Evolutionary conservation across 1,140 invertebrate species (phyloP).

Genomic region (Lanistes nyassanus): DNA sequence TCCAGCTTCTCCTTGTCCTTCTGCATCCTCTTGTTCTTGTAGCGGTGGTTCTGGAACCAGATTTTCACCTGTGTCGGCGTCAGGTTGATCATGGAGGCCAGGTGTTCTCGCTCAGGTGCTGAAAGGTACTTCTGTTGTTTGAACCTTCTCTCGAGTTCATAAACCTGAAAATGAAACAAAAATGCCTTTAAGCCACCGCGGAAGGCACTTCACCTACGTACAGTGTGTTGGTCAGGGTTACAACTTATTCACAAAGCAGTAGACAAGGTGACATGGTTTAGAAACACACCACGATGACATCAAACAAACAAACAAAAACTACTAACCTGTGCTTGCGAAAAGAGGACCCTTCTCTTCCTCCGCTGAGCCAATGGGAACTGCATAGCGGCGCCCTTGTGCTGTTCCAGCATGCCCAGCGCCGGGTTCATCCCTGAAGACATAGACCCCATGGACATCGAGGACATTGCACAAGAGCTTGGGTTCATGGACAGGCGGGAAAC

Average conservation of each 20-base stretch:
- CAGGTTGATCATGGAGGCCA: slow-evolving; percentile 90
- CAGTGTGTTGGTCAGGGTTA: too few species aligned
- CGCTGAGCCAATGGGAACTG: slow-evolving; percentile 62
- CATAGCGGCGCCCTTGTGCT: slow-evolving; percentile 50
- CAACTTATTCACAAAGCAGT: too few species aligned
- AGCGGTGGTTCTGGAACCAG: slow-evolving; percentile 88
- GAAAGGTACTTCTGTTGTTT: slow-evolving; percentile 95
- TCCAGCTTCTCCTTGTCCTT: slow-evolving; percentile 69
- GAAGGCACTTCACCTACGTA: too few species aligned
- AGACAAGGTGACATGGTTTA: too few species aligned
- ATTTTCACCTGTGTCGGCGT: slow-evolving; percentile 95
- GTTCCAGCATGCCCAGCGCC: slow-evolving; percentile 48
- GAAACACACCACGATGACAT: too few species aligned
- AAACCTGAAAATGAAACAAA: slow-evolving; percentile 59
- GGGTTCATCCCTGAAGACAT: slow-evolving; percentile 58
- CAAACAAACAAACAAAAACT: slow-evolving; percentile 6
- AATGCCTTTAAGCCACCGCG: too few species aligned
- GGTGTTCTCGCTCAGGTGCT: slow-evolving; percentile 94
- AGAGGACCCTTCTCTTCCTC: slow-evolving; percentile 94
- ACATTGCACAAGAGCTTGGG: slow-evolving; percentile 61
- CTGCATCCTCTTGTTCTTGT: slow-evolving; percentile 75
- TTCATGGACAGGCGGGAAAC: slow-evolving; percentile 59
- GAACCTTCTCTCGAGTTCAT: slow-evolving; percentile 93
- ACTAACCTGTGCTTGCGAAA: slow-evolving; percentile 94
- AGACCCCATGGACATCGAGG: slow-evolving; percentile 41